Evolutionary conservation across 2,797 vertebrate genomes (phyloP), one percentile per base, ranked within the genome.

Genomic region (Myotis vivesi): DNA sequence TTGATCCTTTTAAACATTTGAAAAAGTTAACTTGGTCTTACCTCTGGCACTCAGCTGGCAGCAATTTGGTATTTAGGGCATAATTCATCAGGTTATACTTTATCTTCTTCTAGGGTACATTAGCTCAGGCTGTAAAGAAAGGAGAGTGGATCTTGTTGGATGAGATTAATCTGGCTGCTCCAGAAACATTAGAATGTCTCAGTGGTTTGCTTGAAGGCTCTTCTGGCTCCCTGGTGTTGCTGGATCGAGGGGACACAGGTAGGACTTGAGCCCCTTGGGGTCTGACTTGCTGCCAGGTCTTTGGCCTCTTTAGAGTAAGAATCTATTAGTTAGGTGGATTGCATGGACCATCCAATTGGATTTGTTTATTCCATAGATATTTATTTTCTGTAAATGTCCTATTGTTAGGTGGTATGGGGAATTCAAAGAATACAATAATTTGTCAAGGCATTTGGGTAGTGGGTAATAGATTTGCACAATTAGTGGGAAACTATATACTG

Each of bases 71-170:
- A 46, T 33, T 89, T 68, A 68, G 59, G 46, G 22, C 7, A 4
- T 55, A 25, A 53, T 51, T 68, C 12, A 23, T 64, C 19, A 62
- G 44, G 2, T 82, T 89, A 94, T 82, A 57, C 41, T 87, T 71
- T 88, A 55, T 84, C 55, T 92, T 8, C 51, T 96, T 97, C 90
- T 94, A 99, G 99, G 99, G 99, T 66, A 99, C 99, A 0, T 97
- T 99, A 92, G 99, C 99, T 72, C 99, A 99, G 96, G 99, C 99
- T 6, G 98, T 99, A 49, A 99, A 99, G 98, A 99, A 99, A 95
- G 99, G 99, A 80, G 99, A 99, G 92, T 99, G 99, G 99, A 98
- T 99, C 96, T 98, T 99, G 80, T 97, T 99, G 96, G 99, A 99
- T 96, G 99, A 99, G 98, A 99, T 99, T 97, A 99, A 99, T 96